Evolutionary conservation across 2,888 invertebrate genomes (phyloP).

Genomic region (Chrysina gloriosa): DNA sequence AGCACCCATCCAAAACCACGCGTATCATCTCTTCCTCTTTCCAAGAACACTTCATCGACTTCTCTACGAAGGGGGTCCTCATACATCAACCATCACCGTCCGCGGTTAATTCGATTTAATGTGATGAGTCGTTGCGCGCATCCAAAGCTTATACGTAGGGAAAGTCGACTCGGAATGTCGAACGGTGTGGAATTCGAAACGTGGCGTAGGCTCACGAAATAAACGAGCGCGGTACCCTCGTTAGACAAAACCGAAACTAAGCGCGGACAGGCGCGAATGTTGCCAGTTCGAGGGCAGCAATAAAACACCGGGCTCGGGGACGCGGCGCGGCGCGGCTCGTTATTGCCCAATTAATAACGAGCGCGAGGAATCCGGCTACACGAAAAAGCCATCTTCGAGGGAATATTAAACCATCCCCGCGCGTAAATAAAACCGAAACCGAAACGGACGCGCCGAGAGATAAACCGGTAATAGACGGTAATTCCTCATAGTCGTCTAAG

Average conservation of each 20-base stretch:
- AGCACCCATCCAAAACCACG: too few relatives aligned
- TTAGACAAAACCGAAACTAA: conserved; percentile 58
- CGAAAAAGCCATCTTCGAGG: conserved; percentile 63
- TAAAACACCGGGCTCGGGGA: conserved; percentile 51
- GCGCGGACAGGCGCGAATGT: conserved; percentile 52
- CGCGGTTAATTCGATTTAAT: too few relatives aligned
- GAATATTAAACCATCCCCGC: conserved; percentile 64
- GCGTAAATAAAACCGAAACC: conserved; percentile 44
- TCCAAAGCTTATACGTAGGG: too few relatives aligned
- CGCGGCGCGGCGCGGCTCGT: conserved; percentile 54
- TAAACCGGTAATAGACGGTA: conserved; percentile 60
- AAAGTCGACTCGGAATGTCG: too few relatives aligned
- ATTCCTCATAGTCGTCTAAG: conserved; percentile 46
- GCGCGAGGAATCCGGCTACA: conserved; percentile 62
- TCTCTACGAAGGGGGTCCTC: too few relatives aligned
- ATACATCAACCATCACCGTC: too few relatives aligned
- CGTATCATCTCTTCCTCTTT: too few relatives aligned
- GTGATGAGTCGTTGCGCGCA: too few relatives aligned
- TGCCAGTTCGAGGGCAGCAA: conserved; percentile 52
- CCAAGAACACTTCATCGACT: too few relatives aligned
- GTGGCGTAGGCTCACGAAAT: conserved; percentile 46
- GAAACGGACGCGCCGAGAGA: conserved; percentile 53
- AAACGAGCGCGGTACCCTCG: conserved; percentile 56
- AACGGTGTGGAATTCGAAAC: conserved; percentile 18
- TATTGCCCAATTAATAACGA: conserved; percentile 65